Conservation (phyloP, 2,113 vertebrate species). For the Limnothrissa miodon region DNA sequence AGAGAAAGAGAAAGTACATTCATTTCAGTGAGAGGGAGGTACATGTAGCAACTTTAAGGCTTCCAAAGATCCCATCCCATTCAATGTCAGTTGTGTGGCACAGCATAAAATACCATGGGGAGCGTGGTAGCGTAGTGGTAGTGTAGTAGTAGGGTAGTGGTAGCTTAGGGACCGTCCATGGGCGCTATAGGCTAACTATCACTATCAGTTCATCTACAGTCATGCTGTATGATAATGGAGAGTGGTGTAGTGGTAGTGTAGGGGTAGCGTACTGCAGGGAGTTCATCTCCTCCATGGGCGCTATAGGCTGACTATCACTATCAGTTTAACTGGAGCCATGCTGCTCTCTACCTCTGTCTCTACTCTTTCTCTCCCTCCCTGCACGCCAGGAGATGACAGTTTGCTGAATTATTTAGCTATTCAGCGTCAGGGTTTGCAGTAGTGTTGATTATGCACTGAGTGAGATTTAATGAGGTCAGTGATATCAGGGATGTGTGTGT, state of each 20-base stretch:
- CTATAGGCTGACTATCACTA: conserved; percentile 22
- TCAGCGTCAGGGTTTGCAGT: conserved; percentile 54
- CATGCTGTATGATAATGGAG: too few species aligned
- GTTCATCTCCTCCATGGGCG: conserved; percentile 35
- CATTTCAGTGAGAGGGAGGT: neutral
- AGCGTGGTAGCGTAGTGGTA: too few species aligned
- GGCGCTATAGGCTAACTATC: conserved; percentile 4
- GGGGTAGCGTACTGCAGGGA: conserved; percentile 39
- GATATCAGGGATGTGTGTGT: conserved; percentile 43
- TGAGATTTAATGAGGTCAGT: conserved; percentile 69
- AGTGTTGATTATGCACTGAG: conserved; percentile 66
- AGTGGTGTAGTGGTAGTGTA: too few species aligned
- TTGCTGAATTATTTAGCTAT: conserved; percentile 72
- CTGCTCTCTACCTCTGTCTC: conserved; percentile 17
- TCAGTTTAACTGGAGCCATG: conserved; percentile 64
- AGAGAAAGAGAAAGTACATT: neutral
- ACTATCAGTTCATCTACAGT: conserved; percentile 64
- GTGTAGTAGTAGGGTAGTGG: too few species aligned
- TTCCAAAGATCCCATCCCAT: conserved; percentile 24
- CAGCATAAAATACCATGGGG: conserved; percentile 44
- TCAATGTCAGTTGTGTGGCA: conserved; percentile 52
- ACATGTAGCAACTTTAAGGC: conserved; percentile 44
- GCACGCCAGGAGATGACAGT: conserved; percentile 64
- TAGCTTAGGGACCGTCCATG: neutral
- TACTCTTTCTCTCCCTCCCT: conserved; percentile 34